These are phyloP conservation scores for Thamnophis elegans DNA, from an alignment of 2,797 vertebrate species.

Conservation along the genomic window DNA sequence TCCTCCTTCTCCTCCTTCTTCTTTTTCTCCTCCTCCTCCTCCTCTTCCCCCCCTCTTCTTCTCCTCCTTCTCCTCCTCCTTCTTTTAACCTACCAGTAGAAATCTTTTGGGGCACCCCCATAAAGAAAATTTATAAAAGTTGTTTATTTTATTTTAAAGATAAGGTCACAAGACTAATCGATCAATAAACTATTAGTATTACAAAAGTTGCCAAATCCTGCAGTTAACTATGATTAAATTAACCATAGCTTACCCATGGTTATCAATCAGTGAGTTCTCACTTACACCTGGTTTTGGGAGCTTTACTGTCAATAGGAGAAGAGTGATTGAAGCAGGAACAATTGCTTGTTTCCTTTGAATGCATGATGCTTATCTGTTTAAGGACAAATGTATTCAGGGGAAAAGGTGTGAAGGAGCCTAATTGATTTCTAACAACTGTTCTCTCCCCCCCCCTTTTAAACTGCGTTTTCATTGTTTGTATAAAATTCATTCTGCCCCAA, in stretches of 20 bases:
- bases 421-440: slow-evolving; percentile 54
- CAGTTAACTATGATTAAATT: neutral
- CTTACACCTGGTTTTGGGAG: neutral
- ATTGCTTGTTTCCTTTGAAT: neutral
- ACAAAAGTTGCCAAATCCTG: neutral
- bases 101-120: neutral
- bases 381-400: neutral
- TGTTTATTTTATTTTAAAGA: neutral
- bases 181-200: neutral
- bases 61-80: neutral
- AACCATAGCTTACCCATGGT: neutral
- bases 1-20: fast-evolving
- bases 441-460: slow-evolving; percentile 1
- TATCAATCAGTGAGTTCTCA: neutral
- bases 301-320: neutral
- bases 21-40: fast-evolving
- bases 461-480: slow-evolving; percentile 50
- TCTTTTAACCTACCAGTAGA: neutral
- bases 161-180: neutral
- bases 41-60: neutral
- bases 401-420: slow-evolving; percentile 41
- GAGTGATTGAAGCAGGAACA: neutral
- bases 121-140: neutral
- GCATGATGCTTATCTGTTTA: neutral
- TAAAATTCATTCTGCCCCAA: slow-evolving; percentile 62